A percentile compares a stretch with the other conserved stretches of the same genome.
Conservation (phyloP, 2,888 invertebrate species). For the Dryobota labecula region DNA sequence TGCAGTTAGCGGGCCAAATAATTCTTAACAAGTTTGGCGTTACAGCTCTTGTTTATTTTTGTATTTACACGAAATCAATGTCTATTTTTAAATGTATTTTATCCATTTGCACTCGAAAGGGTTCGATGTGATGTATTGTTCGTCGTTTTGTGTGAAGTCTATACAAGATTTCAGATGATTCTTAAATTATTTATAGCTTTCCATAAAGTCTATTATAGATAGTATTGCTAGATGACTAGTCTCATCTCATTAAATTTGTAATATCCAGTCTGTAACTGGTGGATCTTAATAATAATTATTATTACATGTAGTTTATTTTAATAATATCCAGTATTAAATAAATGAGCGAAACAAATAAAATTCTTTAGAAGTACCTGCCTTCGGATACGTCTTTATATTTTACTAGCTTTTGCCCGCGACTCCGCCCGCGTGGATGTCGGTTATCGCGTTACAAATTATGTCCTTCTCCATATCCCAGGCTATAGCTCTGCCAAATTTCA, state of each 20-base stretch:
- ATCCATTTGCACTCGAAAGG: constrained; percentile 23
- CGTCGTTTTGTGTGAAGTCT: constrained; percentile 9
- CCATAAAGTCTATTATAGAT: background rate
- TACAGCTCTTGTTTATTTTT: background rate
- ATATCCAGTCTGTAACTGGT: background rate
- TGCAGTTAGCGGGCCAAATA: background rate
- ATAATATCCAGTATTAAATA: constrained; percentile 24
- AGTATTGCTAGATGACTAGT: background rate
- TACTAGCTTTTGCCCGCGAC: too few species aligned
- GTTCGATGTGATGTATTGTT: constrained; percentile 23
- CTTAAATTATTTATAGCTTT: background rate
- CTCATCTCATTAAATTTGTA: background rate
- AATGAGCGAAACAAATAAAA: background rate
- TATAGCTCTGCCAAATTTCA: too few species aligned
- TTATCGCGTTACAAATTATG: too few species aligned
- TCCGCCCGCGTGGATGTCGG: too few species aligned
- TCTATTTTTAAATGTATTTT: background rate
- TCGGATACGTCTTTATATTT: background rate
- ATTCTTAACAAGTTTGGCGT: constrained; percentile 4
- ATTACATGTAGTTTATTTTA: constrained; percentile 10
- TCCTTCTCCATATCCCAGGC: too few species aligned
- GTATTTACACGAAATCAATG: constrained; percentile 3
- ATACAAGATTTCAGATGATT: background rate
- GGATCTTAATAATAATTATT: background rate
- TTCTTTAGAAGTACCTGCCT: background rate